Evolutionary conservation across 2,113 vertebrate species (phyloP).

Genomic region (Tor tambroides): DNA sequence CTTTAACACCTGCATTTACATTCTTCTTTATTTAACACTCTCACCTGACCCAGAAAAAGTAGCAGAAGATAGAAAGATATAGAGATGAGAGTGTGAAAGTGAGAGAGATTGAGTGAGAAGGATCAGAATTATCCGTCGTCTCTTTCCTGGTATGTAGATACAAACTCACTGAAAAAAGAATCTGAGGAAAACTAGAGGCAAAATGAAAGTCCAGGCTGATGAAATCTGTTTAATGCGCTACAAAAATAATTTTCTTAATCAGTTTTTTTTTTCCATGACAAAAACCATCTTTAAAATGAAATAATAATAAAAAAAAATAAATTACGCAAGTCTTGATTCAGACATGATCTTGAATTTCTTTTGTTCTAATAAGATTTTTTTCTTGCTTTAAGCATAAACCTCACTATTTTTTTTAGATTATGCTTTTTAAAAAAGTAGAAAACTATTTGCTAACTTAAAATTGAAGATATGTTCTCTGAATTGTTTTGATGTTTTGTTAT

Average conservation of each 20-base stretch:
- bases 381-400: neutral
- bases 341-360: too few species aligned
- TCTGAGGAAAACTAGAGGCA: neutral
- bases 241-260: neutral
- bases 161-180: conserved; percentile 9
- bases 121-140: conserved; percentile 38
- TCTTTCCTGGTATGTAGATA: conserved; percentile 35
- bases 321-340: neutral
- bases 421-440: neutral
- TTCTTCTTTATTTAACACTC: conserved; percentile 51
- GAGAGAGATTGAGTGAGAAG: conserved; percentile 51
- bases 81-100: conserved; percentile 57
- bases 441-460: neutral
- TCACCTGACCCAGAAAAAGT: conserved; percentile 68
- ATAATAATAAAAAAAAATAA: too few species aligned
- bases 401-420: neutral
- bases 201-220: conserved; percentile 1
- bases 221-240: conserved; percentile 2
- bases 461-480: too few species aligned
- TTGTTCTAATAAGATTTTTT: too few species aligned
- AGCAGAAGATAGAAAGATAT: conserved; percentile 60
- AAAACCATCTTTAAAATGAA: neutral
- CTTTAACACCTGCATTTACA: conserved; percentile 44
- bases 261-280: too few species aligned
- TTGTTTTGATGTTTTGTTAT: neutral